Percentiles rank a stretch among this genome's conserved stretches.
phyloP scores from a whole-genome alignment of 2,888 invertebrate species.

The Mimumesa dahlbomi region DNA sequence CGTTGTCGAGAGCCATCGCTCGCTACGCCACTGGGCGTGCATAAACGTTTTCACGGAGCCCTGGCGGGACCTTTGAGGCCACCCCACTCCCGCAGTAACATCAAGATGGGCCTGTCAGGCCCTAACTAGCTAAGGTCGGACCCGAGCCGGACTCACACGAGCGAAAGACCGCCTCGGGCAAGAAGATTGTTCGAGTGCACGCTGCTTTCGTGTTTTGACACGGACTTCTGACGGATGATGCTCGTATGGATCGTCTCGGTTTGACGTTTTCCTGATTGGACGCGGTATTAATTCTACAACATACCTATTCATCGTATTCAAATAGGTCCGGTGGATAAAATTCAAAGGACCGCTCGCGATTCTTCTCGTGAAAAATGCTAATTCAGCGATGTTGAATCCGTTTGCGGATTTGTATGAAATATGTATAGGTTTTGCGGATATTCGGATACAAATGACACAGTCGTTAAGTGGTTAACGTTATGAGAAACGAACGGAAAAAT shows the following conservation, averaged over 20 bases:
- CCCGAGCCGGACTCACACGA: constrained; percentile 62
- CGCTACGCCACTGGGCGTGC: constrained; percentile 74
- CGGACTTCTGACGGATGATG: constrained; percentile 68
- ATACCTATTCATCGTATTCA: background rate
- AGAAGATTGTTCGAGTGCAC: constrained; percentile 45
- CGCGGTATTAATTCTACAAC: constrained; percentile 42
- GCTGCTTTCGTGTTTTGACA: constrained; percentile 77
- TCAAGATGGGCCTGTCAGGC: constrained; percentile 78
- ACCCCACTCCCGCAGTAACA: constrained; percentile 70
- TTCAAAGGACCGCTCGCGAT: background rate
- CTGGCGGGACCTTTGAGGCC: constrained; percentile 73
- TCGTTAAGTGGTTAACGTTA: too few species aligned
- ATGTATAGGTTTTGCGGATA: too few species aligned
- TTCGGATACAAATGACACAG: too few species aligned
- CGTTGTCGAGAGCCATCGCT: constrained; percentile 48
- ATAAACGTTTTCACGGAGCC: constrained; percentile 78
- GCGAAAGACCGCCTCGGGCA: constrained; percentile 57
- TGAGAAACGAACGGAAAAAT: too few species aligned
- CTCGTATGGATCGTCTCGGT: constrained; percentile 41
- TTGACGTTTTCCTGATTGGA: constrained; percentile 52
- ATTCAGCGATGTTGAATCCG: too few species aligned
- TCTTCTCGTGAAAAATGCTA: too few species aligned
- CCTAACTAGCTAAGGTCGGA: constrained; percentile 76
- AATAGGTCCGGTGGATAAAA: background rate
- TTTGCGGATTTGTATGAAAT: too few species aligned